Conservation (phyloP, 2,113 vertebrate species). For the Sceloporus undulatus region DNA sequence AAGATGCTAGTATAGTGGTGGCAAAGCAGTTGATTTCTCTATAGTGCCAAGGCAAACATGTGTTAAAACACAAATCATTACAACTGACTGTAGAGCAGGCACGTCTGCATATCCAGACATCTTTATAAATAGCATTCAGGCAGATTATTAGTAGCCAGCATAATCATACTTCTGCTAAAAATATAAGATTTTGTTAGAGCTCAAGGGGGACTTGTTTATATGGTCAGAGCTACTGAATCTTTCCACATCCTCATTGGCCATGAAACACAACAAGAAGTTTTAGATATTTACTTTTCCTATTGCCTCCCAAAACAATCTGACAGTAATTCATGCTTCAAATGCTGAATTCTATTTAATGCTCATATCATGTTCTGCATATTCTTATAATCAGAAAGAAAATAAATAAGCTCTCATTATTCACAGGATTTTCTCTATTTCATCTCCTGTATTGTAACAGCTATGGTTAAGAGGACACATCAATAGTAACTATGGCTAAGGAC, state of each 20-base stretch:
- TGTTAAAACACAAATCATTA: conserved; percentile 68
- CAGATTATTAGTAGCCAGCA: conserved; percentile 58
- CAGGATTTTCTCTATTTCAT: background rate
- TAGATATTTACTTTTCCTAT: background rate
- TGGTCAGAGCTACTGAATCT: background rate
- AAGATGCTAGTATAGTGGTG: background rate
- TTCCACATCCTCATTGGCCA: background rate
- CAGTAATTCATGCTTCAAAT: background rate
- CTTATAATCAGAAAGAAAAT: background rate
- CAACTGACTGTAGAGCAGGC: conserved; percentile 61
- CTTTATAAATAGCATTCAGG: conserved; percentile 66
- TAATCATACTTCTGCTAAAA: conserved; percentile 34
- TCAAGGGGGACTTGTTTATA: background rate
- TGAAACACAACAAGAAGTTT: background rate
- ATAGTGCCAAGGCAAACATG: conserved; percentile 56
- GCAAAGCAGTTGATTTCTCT: conserved; percentile 45
- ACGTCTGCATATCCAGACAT: conserved; percentile 54
- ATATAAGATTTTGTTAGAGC: conserved; percentile 46
- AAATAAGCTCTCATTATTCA: background rate
- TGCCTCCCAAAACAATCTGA: no score
- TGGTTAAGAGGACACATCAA: background rate
- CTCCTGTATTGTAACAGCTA: no score
- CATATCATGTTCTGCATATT: background rate
- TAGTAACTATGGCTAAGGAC: background rate
- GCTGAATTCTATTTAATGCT: background rate